Percentiles rank a stretch among this genome's conserved stretches.
Conservation (phyloP, 2,888 invertebrate species). For the Helicoverpa assulta region DNA sequence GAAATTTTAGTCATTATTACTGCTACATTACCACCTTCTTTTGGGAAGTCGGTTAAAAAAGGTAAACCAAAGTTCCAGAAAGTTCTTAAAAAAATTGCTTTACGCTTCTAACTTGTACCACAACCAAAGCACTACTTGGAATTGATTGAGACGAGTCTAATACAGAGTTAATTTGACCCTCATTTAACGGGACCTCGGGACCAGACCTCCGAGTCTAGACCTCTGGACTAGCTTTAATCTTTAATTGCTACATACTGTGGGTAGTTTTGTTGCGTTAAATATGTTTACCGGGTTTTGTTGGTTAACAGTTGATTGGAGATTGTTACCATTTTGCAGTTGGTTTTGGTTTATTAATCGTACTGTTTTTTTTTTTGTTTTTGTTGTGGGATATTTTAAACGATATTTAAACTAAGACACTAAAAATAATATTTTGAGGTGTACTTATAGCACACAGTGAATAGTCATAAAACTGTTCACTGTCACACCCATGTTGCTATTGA, state of each 20-base stretch:
- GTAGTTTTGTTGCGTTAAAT: constrained; percentile 35
- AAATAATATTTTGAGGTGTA: no score
- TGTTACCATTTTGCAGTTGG: not conserved
- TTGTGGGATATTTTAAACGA: no score
- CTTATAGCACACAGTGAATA: no score
- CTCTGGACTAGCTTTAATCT: constrained; percentile 56
- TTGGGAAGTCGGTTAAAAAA: no score
- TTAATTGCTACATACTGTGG: constrained; percentile 58
- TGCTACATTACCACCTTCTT: no score
- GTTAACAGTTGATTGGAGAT: constrained; percentile 21
- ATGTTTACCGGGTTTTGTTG: constrained; percentile 5
- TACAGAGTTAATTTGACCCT: constrained; percentile 68
- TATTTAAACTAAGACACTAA: no score
- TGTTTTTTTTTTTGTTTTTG: no score
- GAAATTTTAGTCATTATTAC: no score
- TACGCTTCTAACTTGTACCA: constrained; percentile 46
- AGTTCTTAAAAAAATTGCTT: not conserved
- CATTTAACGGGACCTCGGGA: constrained; percentile 70
- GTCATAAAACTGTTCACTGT: no score
- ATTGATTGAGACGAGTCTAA: constrained; percentile 84
- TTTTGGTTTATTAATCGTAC: no score
- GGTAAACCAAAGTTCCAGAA: not conserved
- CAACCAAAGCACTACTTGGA: constrained; percentile 62
- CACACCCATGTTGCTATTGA: no score
- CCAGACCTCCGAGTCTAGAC: constrained; percentile 45